Conservation (phyloP, 1,140 invertebrate genomes). For the Nasonia longicornis region DNA sequence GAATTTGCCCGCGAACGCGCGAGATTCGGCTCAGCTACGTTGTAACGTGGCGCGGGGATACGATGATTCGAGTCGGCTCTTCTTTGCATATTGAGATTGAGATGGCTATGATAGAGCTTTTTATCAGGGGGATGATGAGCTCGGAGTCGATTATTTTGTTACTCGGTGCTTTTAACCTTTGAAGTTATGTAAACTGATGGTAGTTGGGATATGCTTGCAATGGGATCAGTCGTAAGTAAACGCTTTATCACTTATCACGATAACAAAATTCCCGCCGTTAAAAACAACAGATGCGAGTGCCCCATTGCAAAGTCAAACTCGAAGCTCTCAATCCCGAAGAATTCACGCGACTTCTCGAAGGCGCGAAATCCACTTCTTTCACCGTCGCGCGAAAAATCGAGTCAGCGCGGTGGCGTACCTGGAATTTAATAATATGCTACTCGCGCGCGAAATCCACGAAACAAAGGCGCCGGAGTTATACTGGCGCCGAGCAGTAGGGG, state of each 20-base stretch:
- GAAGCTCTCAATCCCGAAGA: background rate
- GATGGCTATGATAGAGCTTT: background rate
- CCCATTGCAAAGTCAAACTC: background rate
- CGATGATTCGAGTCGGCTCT: background rate
- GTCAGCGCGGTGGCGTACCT: background rate
- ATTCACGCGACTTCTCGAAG: background rate
- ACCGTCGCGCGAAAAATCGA: constrained; percentile 9
- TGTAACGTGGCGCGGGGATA: background rate
- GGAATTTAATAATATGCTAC: constrained; percentile 31
- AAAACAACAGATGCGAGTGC: too few relatives aligned
- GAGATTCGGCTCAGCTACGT: background rate
- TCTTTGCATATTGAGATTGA: constrained; percentile 14
- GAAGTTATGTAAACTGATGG: too few relatives aligned
- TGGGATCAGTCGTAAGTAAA: too few relatives aligned
- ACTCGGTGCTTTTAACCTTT: too few relatives aligned
- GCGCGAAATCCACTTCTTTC: background rate
- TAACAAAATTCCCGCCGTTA: too few relatives aligned
- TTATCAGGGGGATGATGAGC: background rate
- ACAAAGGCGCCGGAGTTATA: constrained; percentile 15
- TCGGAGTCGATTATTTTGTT: too few relatives aligned
- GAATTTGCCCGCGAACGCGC: constrained; percentile 52
- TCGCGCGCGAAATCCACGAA: constrained; percentile 17
- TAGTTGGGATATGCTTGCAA: too few relatives aligned
- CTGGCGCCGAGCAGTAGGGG: background rate
- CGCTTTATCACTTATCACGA: too few relatives aligned